Conservation (phyloP, 1,140 invertebrate genomes). For the Pissodes strobi region DNA sequence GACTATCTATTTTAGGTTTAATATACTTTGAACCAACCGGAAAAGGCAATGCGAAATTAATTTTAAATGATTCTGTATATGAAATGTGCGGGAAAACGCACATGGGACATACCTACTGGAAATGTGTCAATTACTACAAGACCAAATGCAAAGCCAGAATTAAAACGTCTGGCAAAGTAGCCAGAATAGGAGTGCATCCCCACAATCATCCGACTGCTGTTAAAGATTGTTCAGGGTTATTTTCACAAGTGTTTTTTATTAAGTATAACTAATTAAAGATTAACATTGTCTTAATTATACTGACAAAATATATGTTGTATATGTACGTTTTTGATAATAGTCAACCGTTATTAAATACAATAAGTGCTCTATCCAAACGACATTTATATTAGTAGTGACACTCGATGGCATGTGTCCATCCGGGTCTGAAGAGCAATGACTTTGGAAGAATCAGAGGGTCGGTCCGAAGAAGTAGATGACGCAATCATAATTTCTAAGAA, state of each 20-base stretch:
- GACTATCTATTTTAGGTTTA: conserved; percentile 5
- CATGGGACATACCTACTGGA: conserved; percentile 31
- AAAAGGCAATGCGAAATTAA: conserved; percentile 17
- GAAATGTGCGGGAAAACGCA: conserved; percentile 15
- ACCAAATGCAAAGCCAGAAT: conserved; percentile 40
- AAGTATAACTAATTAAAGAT: neutral
- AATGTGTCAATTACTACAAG: conserved; percentile 33
- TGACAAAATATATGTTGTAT: too few relatives aligned
- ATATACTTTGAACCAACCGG: conserved; percentile 15
- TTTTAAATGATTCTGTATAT: conserved; percentile 29
- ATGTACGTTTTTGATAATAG: too few relatives aligned
- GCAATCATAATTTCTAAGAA: too few relatives aligned
- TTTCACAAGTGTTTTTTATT: conserved; percentile 12
- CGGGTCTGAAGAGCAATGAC: too few relatives aligned
- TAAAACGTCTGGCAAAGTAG: conserved; percentile 24
- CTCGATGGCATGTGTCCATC: too few relatives aligned
- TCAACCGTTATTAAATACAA: too few relatives aligned
- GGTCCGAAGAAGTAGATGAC: too few relatives aligned
- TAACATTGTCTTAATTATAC: too few relatives aligned
- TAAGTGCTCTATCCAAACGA: too few relatives aligned
- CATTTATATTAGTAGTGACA: too few relatives aligned
- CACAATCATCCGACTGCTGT: conserved; percentile 31
- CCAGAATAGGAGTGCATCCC: conserved; percentile 8
- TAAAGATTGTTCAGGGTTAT: conserved; percentile 8
- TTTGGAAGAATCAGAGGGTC: too few relatives aligned